Evolutionary conservation across 2,113 vertebrate genomes (phyloP), one percentile per base, ranked within the genome.

Genomic region (Oenanthe melanoleuca): DNA sequence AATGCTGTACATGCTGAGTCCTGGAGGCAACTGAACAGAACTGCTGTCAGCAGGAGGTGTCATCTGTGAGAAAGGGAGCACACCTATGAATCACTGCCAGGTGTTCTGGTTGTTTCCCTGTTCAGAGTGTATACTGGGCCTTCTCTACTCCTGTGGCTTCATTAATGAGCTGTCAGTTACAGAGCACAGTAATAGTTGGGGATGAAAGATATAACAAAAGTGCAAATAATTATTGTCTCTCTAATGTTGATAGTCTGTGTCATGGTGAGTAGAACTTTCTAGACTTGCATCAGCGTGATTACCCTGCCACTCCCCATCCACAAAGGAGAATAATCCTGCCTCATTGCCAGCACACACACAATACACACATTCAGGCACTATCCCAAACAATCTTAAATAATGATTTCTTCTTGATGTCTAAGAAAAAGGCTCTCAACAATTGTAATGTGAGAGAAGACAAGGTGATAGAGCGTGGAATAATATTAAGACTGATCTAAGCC

Each of bases 261-360:
- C 57, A 69, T 47, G 60, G 38, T 87, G 88, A 92, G 74, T 18
- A 88, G 89, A 67, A 94, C 79, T 96, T 97, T 96, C 96, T 95
- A 95, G 92, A 23, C 86, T 96, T 94, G 95, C 96, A 92, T 97
- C 96, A 97, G 88, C 3, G 0, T 63, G 92, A 88, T 95, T 95
- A 59, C 15, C 73, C 88, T 89, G 85, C 87, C 96, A 85, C 86
- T 93, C 94, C 96, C 95, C 88, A 81, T 74, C 73, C 94, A 95
- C 81, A 71, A 34, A 84, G 80, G 64, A 92, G 71, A 91, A 91
- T 66, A 65, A 80, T 83, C 56, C 66, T 88, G 77, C 69, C 26
- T 52, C 72, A 21, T 47, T 78, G 91, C 91, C 96, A 93, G 93
- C 80, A 82, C 85, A 84, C 28, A 60, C 93, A 81, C 88, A 90